Base-by-base conservation (phyloP, 1,140 invertebrate genomes). In the Sycophaga agraensis region DNA sequence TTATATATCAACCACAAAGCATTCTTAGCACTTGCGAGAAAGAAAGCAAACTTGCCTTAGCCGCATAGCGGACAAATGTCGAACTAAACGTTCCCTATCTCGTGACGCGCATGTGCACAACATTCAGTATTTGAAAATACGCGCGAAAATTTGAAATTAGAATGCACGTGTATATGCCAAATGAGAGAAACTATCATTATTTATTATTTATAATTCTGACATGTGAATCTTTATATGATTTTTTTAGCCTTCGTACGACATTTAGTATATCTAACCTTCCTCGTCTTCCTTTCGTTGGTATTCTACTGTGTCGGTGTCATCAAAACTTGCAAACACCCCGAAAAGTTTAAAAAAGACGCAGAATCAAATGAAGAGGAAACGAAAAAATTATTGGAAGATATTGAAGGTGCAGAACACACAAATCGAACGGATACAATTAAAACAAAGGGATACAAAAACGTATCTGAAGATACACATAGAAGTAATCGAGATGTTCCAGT, bases 221-320 rank as follows among this genome's bases (percentile, higher is more conserved):
- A n/a, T n/a, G n/a, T n/a, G n/a, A 31, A 31, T 31, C 5, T 31
- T 31, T 7, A 6, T 19, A 2, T 51, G 22, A 16, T 65, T 65
- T 64, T 64, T 54, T 37, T 66, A 84, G 83, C 80, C 54, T 81
- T 86, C 69, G 61, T 84, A 3, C 74, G 82, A 11, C 83, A 85
- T 63, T 75, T 84, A 59, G 74, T 79, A 43, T 85, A 85, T 66
- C 70, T 86, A n/a, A 81, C 76, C 35, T 81, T 85, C 64, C 76
- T 85, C 42, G 66, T 85, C 5, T 72, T 83, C 16, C 62, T 86
- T 21, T 78, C 80, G 16, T 74, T 76, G 24, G 72, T 80, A 49
- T 84, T 82, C 66, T 86, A 85, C 55, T 83, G 83, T 62, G 79
- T 73, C 40, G 83, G 84, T 26, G 65, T 86, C 43, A 63, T 83